Conservation (phyloP, 2,797 vertebrate species). For the Caiman crocodilus region DNA sequence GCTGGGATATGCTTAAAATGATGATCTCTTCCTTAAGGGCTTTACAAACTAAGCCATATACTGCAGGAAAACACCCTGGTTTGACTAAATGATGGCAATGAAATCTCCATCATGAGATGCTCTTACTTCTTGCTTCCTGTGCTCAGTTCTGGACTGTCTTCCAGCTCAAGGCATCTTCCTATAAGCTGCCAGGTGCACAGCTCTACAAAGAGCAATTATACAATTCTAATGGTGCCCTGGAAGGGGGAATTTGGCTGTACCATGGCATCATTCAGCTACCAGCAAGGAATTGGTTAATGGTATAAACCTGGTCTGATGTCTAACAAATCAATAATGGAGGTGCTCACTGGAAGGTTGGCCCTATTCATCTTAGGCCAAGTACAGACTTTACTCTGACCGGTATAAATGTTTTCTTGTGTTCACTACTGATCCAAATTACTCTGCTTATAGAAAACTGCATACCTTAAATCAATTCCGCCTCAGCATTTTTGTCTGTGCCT, state of each 20-base stretch:
- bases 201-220: accelerated
- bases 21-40: background rate
- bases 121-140: background rate
- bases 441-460: too few relatives aligned
- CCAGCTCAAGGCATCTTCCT: background rate
- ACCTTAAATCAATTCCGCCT: too few relatives aligned
- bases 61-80: accelerated
- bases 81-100: accelerated
- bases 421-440: too few relatives aligned
- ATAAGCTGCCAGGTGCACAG: background rate
- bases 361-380: too few relatives aligned
- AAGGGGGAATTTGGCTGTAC: background rate
- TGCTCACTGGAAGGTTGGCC: background rate
- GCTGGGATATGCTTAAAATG: background rate
- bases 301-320: background rate
- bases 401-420: background rate
- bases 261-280: background rate
- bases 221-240: background rate
- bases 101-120: background rate
- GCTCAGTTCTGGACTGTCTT: background rate
- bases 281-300: background rate
- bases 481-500: background rate
- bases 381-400: too few relatives aligned
- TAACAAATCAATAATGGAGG: background rate
- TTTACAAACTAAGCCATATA: background rate